phyloP scores from a whole-genome alignment of 2,113 vertebrate species.

The Gavialis gangeticus region DNA sequence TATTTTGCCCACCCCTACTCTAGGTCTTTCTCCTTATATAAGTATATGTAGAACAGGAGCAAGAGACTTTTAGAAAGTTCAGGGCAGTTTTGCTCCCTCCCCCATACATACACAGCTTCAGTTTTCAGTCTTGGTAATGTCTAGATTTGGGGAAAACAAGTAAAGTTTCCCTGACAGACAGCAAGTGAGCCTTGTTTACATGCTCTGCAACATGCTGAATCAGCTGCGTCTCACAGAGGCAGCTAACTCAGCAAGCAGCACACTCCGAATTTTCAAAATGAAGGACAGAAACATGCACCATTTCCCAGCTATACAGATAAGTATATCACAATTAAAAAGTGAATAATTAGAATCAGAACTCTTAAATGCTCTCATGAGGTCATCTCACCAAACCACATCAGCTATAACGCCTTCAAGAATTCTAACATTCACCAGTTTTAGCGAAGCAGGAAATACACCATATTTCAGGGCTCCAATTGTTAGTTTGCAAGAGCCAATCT shows the following conservation, averaged over 20 bases:
- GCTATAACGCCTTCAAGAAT: not conserved
- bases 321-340: not conserved
- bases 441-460: not conserved
- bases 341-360: not conserved
- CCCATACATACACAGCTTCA: conserved; percentile 41
- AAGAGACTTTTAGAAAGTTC: conserved; percentile 37
- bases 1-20: too few species aligned
- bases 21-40: not conserved
- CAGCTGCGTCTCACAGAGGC: not conserved
- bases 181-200: not conserved
- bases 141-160: conserved; percentile 55
- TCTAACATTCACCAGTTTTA: not conserved
- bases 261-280: not conserved
- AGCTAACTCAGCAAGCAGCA: not conserved
- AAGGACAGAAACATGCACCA: not conserved
- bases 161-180: not conserved
- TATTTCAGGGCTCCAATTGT: not conserved
- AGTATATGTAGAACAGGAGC: not conserved
- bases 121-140: conserved; percentile 59
- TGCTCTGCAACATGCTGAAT: not conserved
- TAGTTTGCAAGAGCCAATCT: too few species aligned
- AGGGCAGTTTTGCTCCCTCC: conserved; percentile 39
- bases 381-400: not conserved
- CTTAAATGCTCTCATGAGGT: not conserved
- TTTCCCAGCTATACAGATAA: not conserved